phyloP scores from a whole-genome alignment of 2,888 invertebrate species.

The Elgonia sp. region DNA sequence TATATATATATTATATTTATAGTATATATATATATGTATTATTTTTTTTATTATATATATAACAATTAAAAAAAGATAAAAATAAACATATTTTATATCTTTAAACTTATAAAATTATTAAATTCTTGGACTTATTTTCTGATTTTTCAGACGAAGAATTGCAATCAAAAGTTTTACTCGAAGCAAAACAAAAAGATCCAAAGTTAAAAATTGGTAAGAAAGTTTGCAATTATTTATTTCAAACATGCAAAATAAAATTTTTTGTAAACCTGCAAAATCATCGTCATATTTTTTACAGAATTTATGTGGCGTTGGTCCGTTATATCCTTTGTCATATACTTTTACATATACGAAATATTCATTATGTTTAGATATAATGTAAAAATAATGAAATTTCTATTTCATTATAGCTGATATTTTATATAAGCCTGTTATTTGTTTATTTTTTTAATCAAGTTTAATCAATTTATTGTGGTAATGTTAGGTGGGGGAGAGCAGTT shows the following conservation, averaged over 20 bases:
- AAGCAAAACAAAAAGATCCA: conserved; percentile 82
- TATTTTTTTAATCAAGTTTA: conserved; percentile 9
- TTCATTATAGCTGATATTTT: too few species aligned
- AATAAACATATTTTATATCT: not conserved
- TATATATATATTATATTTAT: too few species aligned
- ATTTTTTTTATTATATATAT: too few species aligned
- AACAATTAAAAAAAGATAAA: not conserved
- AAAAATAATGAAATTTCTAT: not conserved
- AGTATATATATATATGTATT: conserved; percentile 8
- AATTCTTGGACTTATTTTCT: not conserved
- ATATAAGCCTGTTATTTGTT: too few species aligned
- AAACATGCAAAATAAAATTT: too few species aligned
- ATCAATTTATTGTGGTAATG: conserved; percentile 73
- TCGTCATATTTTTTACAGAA: conserved; percentile 85
- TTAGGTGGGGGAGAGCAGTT: conserved; percentile 84
- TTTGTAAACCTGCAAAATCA: conserved; percentile 76
- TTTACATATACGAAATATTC: conserved; percentile 77
- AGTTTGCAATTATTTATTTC: not conserved
- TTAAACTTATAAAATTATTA: not conserved
- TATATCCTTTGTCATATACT: conserved; percentile 86
- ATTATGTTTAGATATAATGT: too few species aligned
- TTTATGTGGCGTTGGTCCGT: conserved; percentile 83
- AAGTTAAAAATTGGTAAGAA: conserved; percentile 82
- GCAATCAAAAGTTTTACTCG: conserved; percentile 84
- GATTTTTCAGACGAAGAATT: conserved; percentile 85